Evolutionary conservation across 2,888 invertebrate genomes (phyloP).

Genomic region (Lathronympha strigana): DNA sequence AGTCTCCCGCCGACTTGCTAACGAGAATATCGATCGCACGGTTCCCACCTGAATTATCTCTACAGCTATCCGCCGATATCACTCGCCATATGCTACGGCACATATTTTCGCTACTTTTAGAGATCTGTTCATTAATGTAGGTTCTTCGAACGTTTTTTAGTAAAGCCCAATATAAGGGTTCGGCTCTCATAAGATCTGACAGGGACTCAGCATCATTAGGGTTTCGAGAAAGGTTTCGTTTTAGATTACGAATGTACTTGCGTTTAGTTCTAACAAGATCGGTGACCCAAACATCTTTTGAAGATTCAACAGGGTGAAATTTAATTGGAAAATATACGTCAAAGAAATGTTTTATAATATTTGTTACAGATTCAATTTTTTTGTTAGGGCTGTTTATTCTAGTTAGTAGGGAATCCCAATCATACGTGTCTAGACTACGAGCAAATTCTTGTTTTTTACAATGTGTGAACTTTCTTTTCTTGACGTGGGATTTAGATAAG

Average conservation of each 20-base stretch:
- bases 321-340: not conserved
- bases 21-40: not conserved
- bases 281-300: not conserved
- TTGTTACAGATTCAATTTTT: not conserved
- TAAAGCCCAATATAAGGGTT: not conserved
- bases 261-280: not conserved
- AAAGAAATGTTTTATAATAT: too few species aligned
- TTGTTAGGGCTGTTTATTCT: not conserved
- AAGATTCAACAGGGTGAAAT: not conserved
- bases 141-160: not conserved
- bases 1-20: not conserved
- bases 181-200: not conserved
- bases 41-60: not conserved
- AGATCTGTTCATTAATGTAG: not conserved
- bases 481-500: not conserved
- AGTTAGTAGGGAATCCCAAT: not conserved
- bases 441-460: not conserved
- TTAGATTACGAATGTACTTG: not conserved
- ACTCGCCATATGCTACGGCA: too few species aligned
- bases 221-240: not conserved
- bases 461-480: not conserved
- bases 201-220: not conserved
- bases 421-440: not conserved
- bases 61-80: slow-evolving; percentile 1
- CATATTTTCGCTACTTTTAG: not conserved